Evolutionary conservation across 1,140 invertebrate genomes (phyloP), one percentile per base, ranked within the genome.

Genomic region (Nymphalis io): DNA sequence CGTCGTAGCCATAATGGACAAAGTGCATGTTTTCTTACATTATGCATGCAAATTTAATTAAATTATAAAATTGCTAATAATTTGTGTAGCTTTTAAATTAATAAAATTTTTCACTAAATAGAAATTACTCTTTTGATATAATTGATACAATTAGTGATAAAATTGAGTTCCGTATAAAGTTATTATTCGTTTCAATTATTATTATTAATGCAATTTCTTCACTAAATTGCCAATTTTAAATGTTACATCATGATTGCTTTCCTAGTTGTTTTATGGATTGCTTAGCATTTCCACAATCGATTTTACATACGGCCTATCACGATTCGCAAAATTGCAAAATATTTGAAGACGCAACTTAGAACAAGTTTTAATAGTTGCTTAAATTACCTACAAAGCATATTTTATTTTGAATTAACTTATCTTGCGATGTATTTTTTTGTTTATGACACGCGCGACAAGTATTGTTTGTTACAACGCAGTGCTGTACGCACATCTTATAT

Each of bases 21-120:
- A 46, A 62, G 51, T 62, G 67, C 67, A 69, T 63, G 51, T 46
- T n/a, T n/a, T 53, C 21, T 38, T 33, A 20, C 46, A 55, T 53
- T 66, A 58, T 59, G 39, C 62, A 65, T 38, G 53, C 62, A 38
- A 42, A 42, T 65, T 27, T 63, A 63, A 57, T 59, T 66, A 21
- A 23, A 58, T 59, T 57, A 33, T 33, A 12, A 44, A 42, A 42
- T 57, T 65, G 57, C 16, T 20, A 64, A 63, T 51, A 62, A 27
- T 46, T 62, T n/a, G 8, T 10, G 16, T 20, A 51, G 21, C 21
- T 55, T 55, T 55, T 55, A 55, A 55, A 33, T 8, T 55, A 55
- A 55, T 55, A 27, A 15, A 48, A 13, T 0, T 42, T 33, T 33
- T 8, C 27, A 33, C 27, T 33, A 33, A 33, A 0, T 33, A 11